These are phyloP conservation scores for Lophotriccus pileatus DNA, from an alignment of 2,797 vertebrate species.

Conservation along the genomic window DNA sequence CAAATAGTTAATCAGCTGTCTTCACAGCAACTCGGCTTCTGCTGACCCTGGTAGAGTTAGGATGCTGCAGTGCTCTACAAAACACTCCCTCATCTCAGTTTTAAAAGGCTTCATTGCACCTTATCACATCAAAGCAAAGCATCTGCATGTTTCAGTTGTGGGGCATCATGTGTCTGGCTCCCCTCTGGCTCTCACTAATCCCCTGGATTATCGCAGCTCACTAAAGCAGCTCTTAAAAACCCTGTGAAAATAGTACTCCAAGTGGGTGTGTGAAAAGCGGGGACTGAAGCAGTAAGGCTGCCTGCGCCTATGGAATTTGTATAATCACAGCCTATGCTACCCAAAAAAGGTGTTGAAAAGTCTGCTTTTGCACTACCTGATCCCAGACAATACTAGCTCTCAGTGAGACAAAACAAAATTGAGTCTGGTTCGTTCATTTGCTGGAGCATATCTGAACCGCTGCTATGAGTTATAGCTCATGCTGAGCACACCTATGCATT, in stretches of 20 bases:
- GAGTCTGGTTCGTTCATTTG: background rate
- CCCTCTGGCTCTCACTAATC: constrained; percentile 69
- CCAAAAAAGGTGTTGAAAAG: constrained; percentile 30
- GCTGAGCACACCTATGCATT: background rate
- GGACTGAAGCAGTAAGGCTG: constrained; percentile 30
- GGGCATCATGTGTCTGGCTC: constrained; percentile 64
- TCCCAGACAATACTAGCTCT: background rate
- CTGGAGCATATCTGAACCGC: background rate
- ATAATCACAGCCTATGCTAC: background rate
- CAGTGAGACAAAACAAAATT: background rate
- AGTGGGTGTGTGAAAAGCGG: constrained; percentile 51
- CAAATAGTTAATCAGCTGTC: background rate
- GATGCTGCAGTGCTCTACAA: background rate
- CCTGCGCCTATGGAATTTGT: background rate
- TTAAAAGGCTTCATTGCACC: constrained; percentile 22
- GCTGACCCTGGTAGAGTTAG: background rate
- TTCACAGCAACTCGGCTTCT: background rate
- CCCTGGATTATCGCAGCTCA: constrained; percentile 59
- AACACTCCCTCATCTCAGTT: constrained; percentile 7
- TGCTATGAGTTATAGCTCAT: background rate
- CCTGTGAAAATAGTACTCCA: constrained; percentile 61
- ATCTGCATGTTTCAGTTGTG: constrained; percentile 64
- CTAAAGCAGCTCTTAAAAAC: constrained; percentile 60
- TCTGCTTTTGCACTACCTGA: constrained; percentile 10
- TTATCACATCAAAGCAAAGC: constrained; percentile 69